Percentiles rank a stretch among this genome's conserved stretches.
Evolutionary conservation across 2,113 vertebrate genomes (phyloP).

Genomic region (Oreochromis spilurus): DNA sequence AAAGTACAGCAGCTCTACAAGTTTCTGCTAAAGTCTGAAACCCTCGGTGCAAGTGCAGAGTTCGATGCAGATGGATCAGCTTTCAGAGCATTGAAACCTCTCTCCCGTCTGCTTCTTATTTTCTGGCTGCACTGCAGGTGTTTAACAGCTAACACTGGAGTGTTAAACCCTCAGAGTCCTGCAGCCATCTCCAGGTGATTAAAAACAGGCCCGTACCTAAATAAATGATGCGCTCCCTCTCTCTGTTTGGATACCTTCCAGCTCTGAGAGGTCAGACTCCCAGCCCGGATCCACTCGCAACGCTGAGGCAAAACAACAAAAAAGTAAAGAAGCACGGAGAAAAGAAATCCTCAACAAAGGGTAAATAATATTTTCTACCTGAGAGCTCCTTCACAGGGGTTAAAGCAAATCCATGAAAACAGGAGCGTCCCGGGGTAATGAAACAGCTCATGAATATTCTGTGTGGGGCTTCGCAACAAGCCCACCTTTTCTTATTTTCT

Average conservation of each 20-base stretch:
- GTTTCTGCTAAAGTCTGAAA: not conserved
- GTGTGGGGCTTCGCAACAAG: constrained; percentile 11
- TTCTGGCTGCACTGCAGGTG: constrained; percentile 8
- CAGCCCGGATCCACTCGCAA: constrained; percentile 6
- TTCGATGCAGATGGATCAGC: not conserved
- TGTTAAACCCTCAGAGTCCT: not conserved
- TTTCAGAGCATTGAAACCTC: not conserved
- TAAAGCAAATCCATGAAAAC: constrained; percentile 52
- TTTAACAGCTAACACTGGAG: constrained; percentile 2
- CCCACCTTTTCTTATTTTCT: constrained; percentile 59
- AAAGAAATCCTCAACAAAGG: constrained; percentile 21
- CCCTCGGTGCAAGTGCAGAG: not conserved
- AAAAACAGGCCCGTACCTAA: constrained; percentile 21
- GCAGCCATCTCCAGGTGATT: constrained; percentile 51
- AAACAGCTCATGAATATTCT: constrained; percentile 64
- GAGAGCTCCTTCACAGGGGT: constrained; percentile 14
- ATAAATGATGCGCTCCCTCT: constrained; percentile 45
- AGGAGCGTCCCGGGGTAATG: constrained; percentile 41
- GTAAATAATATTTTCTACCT: constrained; percentile 46
- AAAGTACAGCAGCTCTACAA: not conserved
- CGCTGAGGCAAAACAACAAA: constrained; percentile 36
- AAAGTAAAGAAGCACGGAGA: not conserved
- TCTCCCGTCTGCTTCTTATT: not conserved
- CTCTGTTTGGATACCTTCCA: not conserved
- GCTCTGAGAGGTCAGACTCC: constrained; percentile 40